These are phyloP conservation scores for Octodonta nipae DNA, from an alignment of 2,888 invertebrate genomes.

Conservation along the genomic window DNA sequence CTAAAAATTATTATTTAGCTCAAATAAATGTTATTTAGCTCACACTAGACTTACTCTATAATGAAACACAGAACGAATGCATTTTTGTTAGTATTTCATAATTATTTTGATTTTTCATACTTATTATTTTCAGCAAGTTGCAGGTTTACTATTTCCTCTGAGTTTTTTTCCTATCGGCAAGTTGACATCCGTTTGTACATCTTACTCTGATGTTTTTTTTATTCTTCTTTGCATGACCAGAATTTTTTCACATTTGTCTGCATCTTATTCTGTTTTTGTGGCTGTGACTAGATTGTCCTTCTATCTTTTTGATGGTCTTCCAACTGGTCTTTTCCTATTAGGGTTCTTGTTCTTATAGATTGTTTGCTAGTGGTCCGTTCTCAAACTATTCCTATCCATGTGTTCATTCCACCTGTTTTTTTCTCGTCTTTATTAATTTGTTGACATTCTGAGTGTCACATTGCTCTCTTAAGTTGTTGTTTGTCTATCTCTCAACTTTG, in stretches of 20 bases:
- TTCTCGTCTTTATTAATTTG: constrained; percentile 1
- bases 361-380: neutral
- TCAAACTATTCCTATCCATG: constrained; percentile 1
- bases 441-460: constrained; percentile 1
- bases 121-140: no score
- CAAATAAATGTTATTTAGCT: no score
- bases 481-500: neutral
- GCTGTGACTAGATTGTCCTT: neutral
- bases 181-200: no score
- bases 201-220: no score
- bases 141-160: no score
- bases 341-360: neutral
- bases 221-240: constrained; percentile 1
- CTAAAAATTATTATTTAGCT: no score
- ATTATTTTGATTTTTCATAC: no score
- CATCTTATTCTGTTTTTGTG: neutral
- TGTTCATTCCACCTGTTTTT: neutral
- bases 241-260: neutral
- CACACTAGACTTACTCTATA: no score
- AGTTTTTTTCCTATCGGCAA: no score
- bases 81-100: no score
- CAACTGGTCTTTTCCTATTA: neutral
- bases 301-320: neutral
- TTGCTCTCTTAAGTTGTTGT: no score
- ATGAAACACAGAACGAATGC: no score